Evolutionary conservation across 2,113 vertebrate species (phyloP), one percentile per base, ranked within the genome.

Genomic region (Entomyzon cyanotis): DNA sequence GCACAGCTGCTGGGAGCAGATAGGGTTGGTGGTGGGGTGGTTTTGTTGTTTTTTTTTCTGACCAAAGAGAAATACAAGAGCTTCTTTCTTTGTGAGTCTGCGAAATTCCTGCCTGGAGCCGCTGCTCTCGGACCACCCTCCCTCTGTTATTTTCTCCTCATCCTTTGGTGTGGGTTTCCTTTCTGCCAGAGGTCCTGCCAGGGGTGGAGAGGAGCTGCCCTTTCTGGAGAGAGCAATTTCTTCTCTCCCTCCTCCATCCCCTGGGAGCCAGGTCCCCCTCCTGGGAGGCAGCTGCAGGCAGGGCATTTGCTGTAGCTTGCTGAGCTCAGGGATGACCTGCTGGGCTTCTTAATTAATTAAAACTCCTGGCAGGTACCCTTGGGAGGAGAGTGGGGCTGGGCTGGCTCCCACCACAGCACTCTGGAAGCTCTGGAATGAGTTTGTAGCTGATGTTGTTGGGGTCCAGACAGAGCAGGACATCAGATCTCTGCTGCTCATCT

Each of bases 1-100:
- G 95, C 95, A 80, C 94, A 96, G 96, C 95, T 97, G 94, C 90
- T 75, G 76, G 83, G 71, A 90, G 89, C 67, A 88, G 87, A 95
- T 89, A 92, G 90, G 47, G 20, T 70, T 95, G 89, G 2, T 95
- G 90, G 42, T 89, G 88, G 84, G 24, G 23, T 89, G 78, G 55
- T 41, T 58, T 69, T 73, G 27, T 67, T 91, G 37, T 53, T 76
- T 93, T 82, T 65, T 71, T 71, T 88, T 89, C 50, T 68, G 33
- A 85, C 91, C 85, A 52, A 95, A 91, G 85, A 64, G 62, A 92
- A 96, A 89, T 47, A 96, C 94, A 96, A 97, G 93, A 96, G 42
- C 90, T 47, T 90, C 89, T 96, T 97, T 97, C 91, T 96, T 76
- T 87, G 64, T 7, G 65, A 90, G 77, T 27, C 70, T 85, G 76